Conservation (phyloP, 2,113 vertebrate genomes). For the Nipponia nippon region DNA sequence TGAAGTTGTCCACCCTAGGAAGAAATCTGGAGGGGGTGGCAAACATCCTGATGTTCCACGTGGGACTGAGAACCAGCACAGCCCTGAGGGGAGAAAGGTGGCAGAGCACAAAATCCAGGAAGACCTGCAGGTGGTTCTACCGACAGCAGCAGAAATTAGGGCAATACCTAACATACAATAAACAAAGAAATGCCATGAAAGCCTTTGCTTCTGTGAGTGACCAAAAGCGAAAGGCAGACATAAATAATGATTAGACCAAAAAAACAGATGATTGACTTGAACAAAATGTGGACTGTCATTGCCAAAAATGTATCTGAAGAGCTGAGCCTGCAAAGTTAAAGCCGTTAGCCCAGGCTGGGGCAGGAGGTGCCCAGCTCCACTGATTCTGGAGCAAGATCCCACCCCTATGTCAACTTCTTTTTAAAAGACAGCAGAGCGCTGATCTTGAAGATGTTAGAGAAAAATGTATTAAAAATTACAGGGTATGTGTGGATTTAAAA, state of each 20-base stretch:
- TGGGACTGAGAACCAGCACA: neutral
- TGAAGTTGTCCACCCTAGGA: neutral
- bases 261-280: neutral
- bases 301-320: neutral
- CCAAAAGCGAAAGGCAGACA: neutral
- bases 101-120: neutral
- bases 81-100: neutral
- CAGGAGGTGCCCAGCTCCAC: neutral
- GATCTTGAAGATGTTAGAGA: neutral
- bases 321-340: neutral
- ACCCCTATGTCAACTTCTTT: neutral
- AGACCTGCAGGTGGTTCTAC: neutral
- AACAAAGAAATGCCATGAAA: neutral
- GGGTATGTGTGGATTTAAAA: neutral
- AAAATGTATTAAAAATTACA: neutral
- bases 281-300: neutral
- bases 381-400: neutral
- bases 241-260: neutral
- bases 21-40: neutral
- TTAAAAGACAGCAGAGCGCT: neutral
- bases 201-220: neutral
- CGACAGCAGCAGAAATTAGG: neutral
- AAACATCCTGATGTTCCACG: rapidly evolving
- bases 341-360: neutral
- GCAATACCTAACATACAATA: neutral